Base-by-base conservation (phyloP, 2,113 vertebrate genomes). In the Trochalopteron elliotii region DNA sequence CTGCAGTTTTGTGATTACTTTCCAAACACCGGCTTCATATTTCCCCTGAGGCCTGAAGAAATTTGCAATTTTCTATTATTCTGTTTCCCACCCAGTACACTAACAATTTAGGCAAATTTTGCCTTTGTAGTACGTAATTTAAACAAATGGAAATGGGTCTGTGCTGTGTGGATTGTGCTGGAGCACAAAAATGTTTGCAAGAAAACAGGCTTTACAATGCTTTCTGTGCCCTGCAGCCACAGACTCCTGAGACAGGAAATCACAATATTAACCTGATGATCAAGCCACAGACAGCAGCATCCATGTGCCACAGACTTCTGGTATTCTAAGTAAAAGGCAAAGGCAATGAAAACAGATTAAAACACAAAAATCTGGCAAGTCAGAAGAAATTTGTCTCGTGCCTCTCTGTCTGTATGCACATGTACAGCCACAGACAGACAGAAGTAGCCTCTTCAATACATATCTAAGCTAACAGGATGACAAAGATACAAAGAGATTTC, bases 141-240 rank as follows among this genome's bases (percentile, higher is more conserved):
- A 75, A 86, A 70, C 30, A 84, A 71, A 49, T 74, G 52, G 75
- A 90, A 93, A 86, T 40, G 35, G 65, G 49, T n/a, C 75, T 90
- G 28, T 52, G 57, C 61, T 60, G 28, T 37, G 53, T 56, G 49
- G 78, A 84, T 45, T 52, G 49, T 40, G 70, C 52, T 3, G 17
- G 40, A 87, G 37, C 65, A 83, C 61, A 89, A 80, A 78, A 40
- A 70, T 5, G 16, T 80, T 89, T 91, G 33, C 59, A 81, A 74
- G 63, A 72, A 70, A 91, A 93, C 45, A 94, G 67, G 67, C 78
- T 92, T 93, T 82, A 35, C 44, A 57, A 57, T 60, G 67, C 70
- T 80, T 53, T 56, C 71, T 68, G 78, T 86, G 82, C 82, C 87
- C 82, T 88, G 68, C 67, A 90, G 90, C 82, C 82, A 93, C 33